phyloP scores from a whole-genome alignment of 2,888 invertebrate species.

The Hedya salicella region DNA sequence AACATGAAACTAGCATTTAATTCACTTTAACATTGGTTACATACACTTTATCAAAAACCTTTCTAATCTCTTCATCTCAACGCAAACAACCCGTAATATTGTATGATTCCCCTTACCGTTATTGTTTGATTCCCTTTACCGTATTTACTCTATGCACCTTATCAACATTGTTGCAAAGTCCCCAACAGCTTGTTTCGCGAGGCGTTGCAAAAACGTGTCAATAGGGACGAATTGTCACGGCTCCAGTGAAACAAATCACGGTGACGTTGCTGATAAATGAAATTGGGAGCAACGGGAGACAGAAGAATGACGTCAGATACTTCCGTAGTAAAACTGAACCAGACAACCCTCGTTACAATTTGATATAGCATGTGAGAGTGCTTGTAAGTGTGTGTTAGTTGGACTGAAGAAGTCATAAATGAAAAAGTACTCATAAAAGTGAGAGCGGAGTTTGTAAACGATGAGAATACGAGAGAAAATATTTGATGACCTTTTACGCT shows the following conservation, averaged over 20 bases:
- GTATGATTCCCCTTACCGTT: not conserved
- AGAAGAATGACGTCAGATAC: conserved; percentile 10
- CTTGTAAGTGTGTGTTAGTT: no score
- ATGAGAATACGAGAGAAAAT: no score
- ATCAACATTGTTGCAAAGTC: not conserved
- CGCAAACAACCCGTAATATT: conserved; percentile 29
- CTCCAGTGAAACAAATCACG: conserved; percentile 34
- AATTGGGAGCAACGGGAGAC: conserved; percentile 54
- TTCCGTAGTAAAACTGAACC: not conserved
- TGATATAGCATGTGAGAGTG: no score
- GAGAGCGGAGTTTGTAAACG: no score
- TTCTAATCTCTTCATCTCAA: conserved; percentile 24
- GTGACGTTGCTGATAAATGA: conserved; percentile 52
- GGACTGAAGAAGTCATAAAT: no score
- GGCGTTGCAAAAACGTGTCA: conserved; percentile 34
- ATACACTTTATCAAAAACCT: conserved; percentile 26
- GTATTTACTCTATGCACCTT: conserved; percentile 3
- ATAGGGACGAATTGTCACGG: conserved; percentile 38
- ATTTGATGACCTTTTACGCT: no score
- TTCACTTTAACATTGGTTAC: not conserved
- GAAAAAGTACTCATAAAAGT: no score
- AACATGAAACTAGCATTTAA: no score
- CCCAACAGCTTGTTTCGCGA: conserved; percentile 31
- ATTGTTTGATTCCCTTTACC: not conserved
- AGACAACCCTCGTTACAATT: no score